Evolutionary conservation across 2,888 invertebrate genomes (phyloP), one percentile per base, ranked within the genome.

Genomic region (Apodemia mormo): DNA sequence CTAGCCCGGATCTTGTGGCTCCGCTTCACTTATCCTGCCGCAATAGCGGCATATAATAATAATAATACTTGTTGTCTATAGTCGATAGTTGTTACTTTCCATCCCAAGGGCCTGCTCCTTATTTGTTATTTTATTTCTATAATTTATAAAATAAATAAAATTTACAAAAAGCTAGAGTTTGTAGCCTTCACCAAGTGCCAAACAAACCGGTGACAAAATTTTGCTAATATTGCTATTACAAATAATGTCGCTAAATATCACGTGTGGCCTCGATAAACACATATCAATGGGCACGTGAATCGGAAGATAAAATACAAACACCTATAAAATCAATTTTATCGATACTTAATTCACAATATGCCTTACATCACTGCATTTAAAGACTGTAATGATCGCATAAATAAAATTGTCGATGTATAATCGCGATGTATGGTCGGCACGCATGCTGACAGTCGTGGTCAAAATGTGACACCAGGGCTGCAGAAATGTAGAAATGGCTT

Each of bases 391-490:
- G 10, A 30, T 68, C 65, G 49, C 49, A 33, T 68, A 43, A 22
- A 33, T 72, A 30, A 72, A 71, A 74, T 77, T 74, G 76, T 43
- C 69, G 68, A 70, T 70, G 40, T 29, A 68, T 70, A 68, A 68
- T 71, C 72, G 74, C 72, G 68, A 72, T 65, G 74, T 75, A 73
- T 77, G 77, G 69, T 76, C 79, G 80, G 61, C 61, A 61, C 61
- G 61, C 79, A 80, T 78, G 81, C 76, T 75, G 75, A 78, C 77
- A 79, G 68, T 73, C 72, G 79, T 79, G 80, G 80, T 80, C 80
- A 80, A 81, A 81, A 76, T 78, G 80, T 76, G 70, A 75, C 73
- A 74, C 72, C 71, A 68, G 71, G 69, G 75, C 64, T 69, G 71
- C 56, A 75, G 75, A 76, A 74, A 68, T 80, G 76, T 76, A 79